A percentile compares a stretch with the other conserved stretches of the same genome.
These are phyloP conservation scores for Crax fasciolata DNA, from an alignment of 2,797 vertebrate species.

Conservation along the genomic window DNA sequence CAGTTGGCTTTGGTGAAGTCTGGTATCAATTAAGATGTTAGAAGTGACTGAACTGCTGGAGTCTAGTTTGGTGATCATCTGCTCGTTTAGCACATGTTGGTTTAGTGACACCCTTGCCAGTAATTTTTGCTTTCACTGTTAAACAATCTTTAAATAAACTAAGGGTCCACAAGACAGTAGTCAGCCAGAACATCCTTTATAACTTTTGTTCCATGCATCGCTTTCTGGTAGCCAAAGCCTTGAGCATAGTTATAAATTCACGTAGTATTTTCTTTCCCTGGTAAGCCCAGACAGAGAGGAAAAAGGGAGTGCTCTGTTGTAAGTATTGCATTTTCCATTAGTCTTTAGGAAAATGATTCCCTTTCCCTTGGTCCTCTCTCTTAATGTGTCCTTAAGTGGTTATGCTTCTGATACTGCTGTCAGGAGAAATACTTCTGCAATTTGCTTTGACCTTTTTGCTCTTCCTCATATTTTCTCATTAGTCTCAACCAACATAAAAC, in stretches of 20 bases:
- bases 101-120: background rate
- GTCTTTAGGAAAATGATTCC: background rate
- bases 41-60: background rate
- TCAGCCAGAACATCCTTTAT: background rate
- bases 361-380: background rate
- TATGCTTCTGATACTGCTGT: conserved; percentile 3
- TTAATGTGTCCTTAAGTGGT: conserved; percentile 32
- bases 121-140: background rate
- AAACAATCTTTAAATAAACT: background rate
- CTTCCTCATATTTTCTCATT: conserved; percentile 54
- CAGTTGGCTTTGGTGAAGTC: background rate
- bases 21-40: background rate
- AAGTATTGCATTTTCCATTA: background rate
- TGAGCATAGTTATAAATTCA: background rate
- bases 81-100: background rate
- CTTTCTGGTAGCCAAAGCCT: background rate
- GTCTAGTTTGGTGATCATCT: background rate
- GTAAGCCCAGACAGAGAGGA: background rate
- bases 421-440: conserved; percentile 22
- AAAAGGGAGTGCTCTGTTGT: background rate
- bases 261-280: background rate
- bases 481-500: conserved; percentile 52
- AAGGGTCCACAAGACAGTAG: background rate
- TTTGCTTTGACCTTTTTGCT: conserved; percentile 45
- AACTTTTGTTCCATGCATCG: background rate